Evolutionary conservation across 2,888 invertebrate species (phyloP), one percentile per base, ranked within the genome.

Genomic region (Drosophila anceps): DNA sequence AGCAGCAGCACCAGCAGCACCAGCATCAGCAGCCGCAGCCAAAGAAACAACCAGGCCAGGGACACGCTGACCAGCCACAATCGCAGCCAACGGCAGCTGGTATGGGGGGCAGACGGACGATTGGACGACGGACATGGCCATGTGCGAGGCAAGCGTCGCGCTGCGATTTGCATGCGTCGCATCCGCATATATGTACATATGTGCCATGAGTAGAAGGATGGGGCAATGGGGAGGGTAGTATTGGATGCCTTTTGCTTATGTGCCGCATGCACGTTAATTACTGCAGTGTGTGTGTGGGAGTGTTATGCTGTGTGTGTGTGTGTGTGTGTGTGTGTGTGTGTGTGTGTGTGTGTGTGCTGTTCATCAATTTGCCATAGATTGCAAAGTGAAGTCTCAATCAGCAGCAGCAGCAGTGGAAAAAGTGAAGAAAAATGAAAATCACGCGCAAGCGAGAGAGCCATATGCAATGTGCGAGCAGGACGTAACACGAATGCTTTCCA

Each of bases 251-350:
- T 63, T 69, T 51, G 84, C 81, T 86, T 81, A 86, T 84, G 82
- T 88, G 84, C 80, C 87, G 82, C 84, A 62, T 89, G 88, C 87
- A 88, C 81, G 88, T 88, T 87, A 87, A 87, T 87, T 87, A 90
- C 87, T 83, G 79, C 80, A 75, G 59, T 63, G 64, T 46, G 58
- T 58, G 69, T 53, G 58, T 51, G 70, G 43, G 60, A 46, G 37
- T 53, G 48, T 29, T n/a, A 27, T 13, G 43, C 48, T 43, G 46
- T 61, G 46, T 60, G 37, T 60, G 54, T 61, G n/a, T n/a, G n/a
- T n/a, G n/a, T n/a, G n/a, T 63, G 64, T 46, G 58, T 58, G 69
- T 53, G 58, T 51, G 70, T 39, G 60, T 43, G 37, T 53, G 48
- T 29, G n/a, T n/a, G n/a, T n/a, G 33, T 60, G 57, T 58, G 69